Evolutionary conservation across 2,113 vertebrate species (phyloP).

Genomic region (Elanoides forficatus): DNA sequence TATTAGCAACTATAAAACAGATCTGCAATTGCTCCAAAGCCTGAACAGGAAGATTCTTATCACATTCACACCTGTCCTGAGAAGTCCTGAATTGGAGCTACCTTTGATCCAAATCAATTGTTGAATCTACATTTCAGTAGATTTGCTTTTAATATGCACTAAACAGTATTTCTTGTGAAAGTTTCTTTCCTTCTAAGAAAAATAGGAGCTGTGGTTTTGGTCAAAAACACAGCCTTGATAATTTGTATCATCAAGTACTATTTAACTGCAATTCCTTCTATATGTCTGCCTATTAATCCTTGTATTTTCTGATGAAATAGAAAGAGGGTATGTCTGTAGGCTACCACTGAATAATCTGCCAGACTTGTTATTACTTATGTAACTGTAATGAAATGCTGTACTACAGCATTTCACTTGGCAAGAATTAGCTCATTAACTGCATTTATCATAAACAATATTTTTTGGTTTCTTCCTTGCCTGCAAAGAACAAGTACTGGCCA

Average conservation of each 20-base stretch:
- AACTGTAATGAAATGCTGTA: background rate
- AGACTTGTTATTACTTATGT: background rate
- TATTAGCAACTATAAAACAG: background rate
- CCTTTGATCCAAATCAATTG: background rate
- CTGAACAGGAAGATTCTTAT: background rate
- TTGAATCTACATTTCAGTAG: background rate
- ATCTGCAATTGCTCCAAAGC: background rate
- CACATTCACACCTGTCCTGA: background rate
- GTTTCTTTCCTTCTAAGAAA: background rate
- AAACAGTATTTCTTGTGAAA: background rate
- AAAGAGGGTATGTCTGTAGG: background rate
- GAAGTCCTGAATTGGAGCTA: background rate
- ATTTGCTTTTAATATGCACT: background rate
- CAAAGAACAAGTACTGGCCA: background rate
- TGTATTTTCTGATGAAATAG: background rate
- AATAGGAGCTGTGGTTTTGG: accelerated
- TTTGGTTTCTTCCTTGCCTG: background rate
- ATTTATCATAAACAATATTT: background rate
- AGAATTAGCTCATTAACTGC: background rate
- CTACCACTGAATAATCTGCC: background rate
- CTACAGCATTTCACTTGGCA: background rate
- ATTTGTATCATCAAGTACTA: background rate
- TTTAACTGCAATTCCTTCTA: background rate
- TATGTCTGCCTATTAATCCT: background rate
- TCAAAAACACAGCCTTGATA: background rate